Evolutionary conservation across 2,888 invertebrate genomes (phyloP), one percentile per base, ranked within the genome.

Genomic region (Harpagoxenus sublaevis): DNA sequence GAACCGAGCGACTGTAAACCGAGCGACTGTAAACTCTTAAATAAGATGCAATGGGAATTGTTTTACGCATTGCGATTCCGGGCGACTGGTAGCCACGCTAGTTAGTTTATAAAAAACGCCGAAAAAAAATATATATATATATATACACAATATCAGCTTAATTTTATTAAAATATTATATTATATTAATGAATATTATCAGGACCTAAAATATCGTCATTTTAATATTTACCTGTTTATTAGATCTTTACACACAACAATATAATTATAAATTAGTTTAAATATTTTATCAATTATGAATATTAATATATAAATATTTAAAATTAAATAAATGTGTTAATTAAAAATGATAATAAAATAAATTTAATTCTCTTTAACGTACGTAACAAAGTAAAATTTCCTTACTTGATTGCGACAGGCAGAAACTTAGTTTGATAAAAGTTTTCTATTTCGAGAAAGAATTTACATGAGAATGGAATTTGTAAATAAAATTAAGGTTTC

Each of bases 401-500:
- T 35, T 51, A 48, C 10, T 2, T 51, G 18, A 70, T 70, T n/a
- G 12, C 12, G 51, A 31, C 23, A 18, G 3, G 3, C 6, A n/a
- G 5, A 18, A 68, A 48, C 31, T 48, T 65, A 23, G 35, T 23
- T 39, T 18, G 18, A 5, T 31, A 31, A 48, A 23, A 66, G 15
- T 45, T 65, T 65, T 23, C 18, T 48, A 28, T 48, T 68, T 51
- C 3, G 31, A 51, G n/a, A 31, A 70, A 68, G 31, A 68, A n/a
- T 48, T 48, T 51, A 18, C 5, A 18, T 10, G 6, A 48, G 5
- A 10, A 2, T 48, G 6, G 3, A 66, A 2, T 15, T 42, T 45
- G 18, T 31, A 31, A 35, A 51, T 51, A 70, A 70, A 70, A 51
- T 70, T 51, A 51, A 70, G 10, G n/a, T 70, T 70, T 51, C 1